Evolutionary conservation across 2,888 invertebrate species (phyloP).

Genomic region (Lithophane ornitopus): DNA sequence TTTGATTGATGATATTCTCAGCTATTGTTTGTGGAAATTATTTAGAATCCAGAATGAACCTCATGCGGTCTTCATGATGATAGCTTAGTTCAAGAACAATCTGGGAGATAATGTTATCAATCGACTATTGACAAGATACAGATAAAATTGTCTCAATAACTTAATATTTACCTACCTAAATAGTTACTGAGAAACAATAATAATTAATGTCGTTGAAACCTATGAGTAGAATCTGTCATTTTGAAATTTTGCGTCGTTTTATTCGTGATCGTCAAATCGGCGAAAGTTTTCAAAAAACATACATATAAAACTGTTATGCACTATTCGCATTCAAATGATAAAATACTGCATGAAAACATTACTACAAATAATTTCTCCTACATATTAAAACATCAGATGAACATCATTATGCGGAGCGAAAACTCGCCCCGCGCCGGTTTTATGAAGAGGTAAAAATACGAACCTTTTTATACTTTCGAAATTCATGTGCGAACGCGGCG

Average conservation of each 20-base stretch:
- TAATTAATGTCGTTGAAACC: not conserved
- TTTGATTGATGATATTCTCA: conserved; percentile 12
- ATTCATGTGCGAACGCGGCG: conserved; percentile 49
- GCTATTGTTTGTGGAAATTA: conserved; percentile 16
- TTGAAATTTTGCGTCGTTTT: not conserved
- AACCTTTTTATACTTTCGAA: conserved; percentile 64
- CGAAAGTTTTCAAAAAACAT: not conserved
- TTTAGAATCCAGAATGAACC: not conserved
- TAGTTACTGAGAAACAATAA: not conserved
- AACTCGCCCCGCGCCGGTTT: conserved; percentile 68
- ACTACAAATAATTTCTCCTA: conserved; percentile 46
- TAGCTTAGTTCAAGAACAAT: not conserved
- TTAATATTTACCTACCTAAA: not conserved
- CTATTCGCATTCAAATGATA: conserved; percentile 7
- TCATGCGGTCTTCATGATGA: not conserved
- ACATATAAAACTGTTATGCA: not conserved
- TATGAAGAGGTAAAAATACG: conserved; percentile 72
- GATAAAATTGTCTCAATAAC: not conserved
- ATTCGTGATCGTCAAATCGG: not conserved
- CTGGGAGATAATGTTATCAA: not conserved
- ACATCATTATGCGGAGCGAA: conserved; percentile 71
- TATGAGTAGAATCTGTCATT: not conserved
- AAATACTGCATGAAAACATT: conserved; percentile 24
- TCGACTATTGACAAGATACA: not conserved
- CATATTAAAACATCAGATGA: conserved; percentile 70